Base-by-base conservation (phyloP, 2,797 vertebrate species). In the Eulemur albifrons region DNA sequence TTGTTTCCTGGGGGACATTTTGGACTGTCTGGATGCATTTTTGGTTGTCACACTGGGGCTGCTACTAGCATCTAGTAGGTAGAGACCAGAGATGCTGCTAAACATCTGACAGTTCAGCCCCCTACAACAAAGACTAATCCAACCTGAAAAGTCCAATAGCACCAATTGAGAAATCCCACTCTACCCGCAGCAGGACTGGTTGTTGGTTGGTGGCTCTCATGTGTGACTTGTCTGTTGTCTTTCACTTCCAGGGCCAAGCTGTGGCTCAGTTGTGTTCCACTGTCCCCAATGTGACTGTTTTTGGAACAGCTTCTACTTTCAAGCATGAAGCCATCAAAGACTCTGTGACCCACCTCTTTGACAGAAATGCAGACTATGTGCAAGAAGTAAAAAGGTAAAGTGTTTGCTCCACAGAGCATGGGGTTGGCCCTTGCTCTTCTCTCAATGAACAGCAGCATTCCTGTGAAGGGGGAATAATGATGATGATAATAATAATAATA, bases 381-480 rank as follows among this genome's bases (percentile, higher is more conserved):
- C 99, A 99, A 98, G 99, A 99, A 98, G 99, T 99, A 75, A 99
- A 99, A 99, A 99, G 99, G 99, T 99, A 99, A 99, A 98, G 20
- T 63, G 2, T 92, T 52, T 70, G 13, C 59, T 65, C 12, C 3
- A 1, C 30, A 32, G 13, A 61, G 21, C 12, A 4, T 5, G 1
- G 0, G 20, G 3, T 3, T 5, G 35, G 32, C 10, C 25, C 13
- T 17, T 79, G 38, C 32, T 81, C 17, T 50, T 63, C 11, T 38
- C 76, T 75, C 35, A 43, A 69, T 52, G 20, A 90, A n/a, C 10
- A 23, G 21, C 10, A 20, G 54, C 30, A 5, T 43, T 80, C 32
- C 12, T 59, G 57, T 50, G 73, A 43, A 88, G 38, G 32, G n/a
- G 11, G n/a, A 21, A 43, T 25, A 18, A 17, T 17, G n/a, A n/a